These are phyloP conservation scores for Clarias batrachus DNA, from an alignment of 2,113 vertebrate species.

Conservation along the genomic window DNA sequence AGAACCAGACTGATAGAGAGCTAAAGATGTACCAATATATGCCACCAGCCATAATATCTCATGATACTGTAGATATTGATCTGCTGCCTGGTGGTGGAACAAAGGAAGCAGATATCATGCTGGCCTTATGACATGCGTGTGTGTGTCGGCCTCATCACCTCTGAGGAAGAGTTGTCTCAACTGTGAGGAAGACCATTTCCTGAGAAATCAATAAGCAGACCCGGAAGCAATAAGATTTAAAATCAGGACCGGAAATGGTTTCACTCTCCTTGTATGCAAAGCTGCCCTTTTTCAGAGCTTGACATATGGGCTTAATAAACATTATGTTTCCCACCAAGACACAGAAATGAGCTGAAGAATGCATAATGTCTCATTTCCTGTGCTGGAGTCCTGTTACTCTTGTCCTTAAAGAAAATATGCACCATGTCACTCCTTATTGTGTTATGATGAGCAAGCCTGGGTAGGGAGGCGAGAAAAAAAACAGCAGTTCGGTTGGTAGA, in stretches of 20 bases:
- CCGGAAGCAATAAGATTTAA: no score
- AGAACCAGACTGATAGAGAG: no score
- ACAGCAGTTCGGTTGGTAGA: slow-evolving; percentile 29
- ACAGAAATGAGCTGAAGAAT: slow-evolving; percentile 35
- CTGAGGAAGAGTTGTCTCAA: no score
- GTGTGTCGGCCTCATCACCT: no score
- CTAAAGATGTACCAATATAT: no score
- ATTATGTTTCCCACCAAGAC: slow-evolving; percentile 29
- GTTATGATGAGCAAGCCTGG: slow-evolving; percentile 55
- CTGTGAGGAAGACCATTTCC: no score
- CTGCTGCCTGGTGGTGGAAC: no score
- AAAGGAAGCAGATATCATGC: no score
- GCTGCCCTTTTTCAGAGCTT: slow-evolving; percentile 13
- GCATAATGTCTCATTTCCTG: slow-evolving; percentile 46
- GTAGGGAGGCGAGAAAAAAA: slow-evolving; percentile 30
- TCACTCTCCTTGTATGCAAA: slow-evolving; percentile 33
- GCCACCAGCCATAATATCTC: no score
- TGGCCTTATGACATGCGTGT: no score
- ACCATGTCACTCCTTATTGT: slow-evolving; percentile 52
- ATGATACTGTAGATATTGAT: no score
- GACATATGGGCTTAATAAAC: slow-evolving; percentile 55
- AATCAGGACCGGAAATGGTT: slow-evolving; percentile 50
- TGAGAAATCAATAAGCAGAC: no score
- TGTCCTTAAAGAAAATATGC: slow-evolving; percentile 50
- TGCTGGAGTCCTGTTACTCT: slow-evolving; percentile 22